Percentiles rank a stretch among this genome's conserved stretches.
These are phyloP conservation scores for Vulpes lagopus DNA, from an alignment of 2,113 vertebrate species.

Conservation along the genomic window DNA sequence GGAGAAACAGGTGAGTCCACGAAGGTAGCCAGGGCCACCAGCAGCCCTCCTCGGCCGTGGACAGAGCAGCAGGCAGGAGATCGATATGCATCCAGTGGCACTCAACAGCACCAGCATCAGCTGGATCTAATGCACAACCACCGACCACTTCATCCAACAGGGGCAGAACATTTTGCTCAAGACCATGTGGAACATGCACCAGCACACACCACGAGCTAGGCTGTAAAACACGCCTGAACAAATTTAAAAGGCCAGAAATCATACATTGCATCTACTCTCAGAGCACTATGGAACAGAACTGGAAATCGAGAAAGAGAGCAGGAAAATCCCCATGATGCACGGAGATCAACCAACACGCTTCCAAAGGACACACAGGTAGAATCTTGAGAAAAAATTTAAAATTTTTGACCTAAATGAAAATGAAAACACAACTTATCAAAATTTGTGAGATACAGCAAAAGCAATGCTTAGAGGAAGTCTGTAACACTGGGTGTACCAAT, in stretches of 20 bases:
- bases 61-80: background rate
- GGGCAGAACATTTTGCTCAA: too few relatives aligned
- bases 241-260: accelerated
- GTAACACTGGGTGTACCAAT: accelerated
- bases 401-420: background rate
- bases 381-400: background rate
- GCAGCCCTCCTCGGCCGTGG: accelerated
- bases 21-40: accelerated
- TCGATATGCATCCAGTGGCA: accelerated
- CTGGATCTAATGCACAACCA: accelerated
- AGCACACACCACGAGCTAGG: background rate
- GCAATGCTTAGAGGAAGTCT: background rate
- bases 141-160: background rate
- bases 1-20: background rate
- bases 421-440: background rate
- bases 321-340: background rate
- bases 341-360: too few relatives aligned
- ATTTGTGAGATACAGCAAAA: background rate
- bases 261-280: accelerated
- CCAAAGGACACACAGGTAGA: background rate
- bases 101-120: accelerated
- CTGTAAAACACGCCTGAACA: background rate
- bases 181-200: too few relatives aligned
- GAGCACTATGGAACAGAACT: background rate
- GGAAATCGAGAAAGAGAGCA: background rate